phyloP scores from a whole-genome alignment of 2,797 vertebrate genomes.

The Bradypodion pumilum region DNA sequence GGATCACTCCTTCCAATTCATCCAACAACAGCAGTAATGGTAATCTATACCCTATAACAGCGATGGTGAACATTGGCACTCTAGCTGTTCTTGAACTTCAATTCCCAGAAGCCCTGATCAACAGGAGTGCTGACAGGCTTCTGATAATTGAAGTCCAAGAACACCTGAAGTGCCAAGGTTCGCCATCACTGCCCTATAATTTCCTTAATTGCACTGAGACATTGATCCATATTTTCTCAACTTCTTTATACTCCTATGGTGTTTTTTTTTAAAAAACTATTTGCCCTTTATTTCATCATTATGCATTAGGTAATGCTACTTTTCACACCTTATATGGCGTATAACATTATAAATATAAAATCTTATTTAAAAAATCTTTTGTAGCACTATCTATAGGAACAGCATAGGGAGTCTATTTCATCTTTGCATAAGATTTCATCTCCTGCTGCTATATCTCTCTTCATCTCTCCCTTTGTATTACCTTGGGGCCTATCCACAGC shows the following conservation, averaged over 20 bases:
- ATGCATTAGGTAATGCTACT: background rate
- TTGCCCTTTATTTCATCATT: background rate
- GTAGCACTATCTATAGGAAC: background rate
- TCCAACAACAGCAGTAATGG: background rate
- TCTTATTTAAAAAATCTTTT: background rate
- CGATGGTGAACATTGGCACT: too few species aligned
- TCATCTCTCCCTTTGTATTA: background rate
- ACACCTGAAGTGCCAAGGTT: too few species aligned
- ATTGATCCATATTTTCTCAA: background rate
- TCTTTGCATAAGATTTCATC: background rate
- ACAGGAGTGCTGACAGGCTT: too few species aligned
- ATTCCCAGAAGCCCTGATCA: too few species aligned
- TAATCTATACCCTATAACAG: too few species aligned
- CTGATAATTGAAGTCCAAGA: too few species aligned
- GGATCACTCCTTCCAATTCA: background rate
- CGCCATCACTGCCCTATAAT: too few species aligned
- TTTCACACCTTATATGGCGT: background rate
- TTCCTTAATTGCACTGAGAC: background rate
- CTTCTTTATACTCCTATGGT: background rate
- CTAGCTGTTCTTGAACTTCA: too few species aligned
- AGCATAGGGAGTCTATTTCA: conserved; percentile 8
- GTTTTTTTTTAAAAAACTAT: background rate
- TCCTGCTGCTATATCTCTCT: background rate
- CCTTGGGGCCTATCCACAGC: background rate
- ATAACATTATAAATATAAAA: background rate